Conservation (phyloP, 1,140 invertebrate species). For the Melitaea cinxia region DNA sequence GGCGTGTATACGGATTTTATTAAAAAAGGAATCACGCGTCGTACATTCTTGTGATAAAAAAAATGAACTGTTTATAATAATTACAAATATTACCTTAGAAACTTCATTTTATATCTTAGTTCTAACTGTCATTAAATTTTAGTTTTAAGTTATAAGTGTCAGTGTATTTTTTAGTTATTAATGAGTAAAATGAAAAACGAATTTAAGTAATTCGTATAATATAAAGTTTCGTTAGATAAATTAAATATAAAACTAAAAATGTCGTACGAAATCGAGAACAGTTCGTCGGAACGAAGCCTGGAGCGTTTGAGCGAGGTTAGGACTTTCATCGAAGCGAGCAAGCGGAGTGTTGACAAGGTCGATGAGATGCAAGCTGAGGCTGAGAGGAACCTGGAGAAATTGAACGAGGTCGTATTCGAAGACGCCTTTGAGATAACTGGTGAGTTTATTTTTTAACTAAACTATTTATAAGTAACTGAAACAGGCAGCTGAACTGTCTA, state of each 20-base stretch:
- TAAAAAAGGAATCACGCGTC: neutral
- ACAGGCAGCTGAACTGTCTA: too few relatives aligned
- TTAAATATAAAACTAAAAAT: too few relatives aligned
- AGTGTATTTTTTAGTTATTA: too few relatives aligned
- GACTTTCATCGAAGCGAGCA: slow-evolving; percentile 33
- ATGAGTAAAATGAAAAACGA: too few relatives aligned
- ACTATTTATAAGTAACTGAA: too few relatives aligned
- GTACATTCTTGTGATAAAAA: neutral
- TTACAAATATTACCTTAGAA: neutral
- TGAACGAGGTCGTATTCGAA: slow-evolving; percentile 60
- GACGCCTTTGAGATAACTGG: slow-evolving; percentile 69
- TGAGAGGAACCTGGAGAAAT: slow-evolving; percentile 44
- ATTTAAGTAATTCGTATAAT: too few relatives aligned
- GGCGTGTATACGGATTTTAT: neutral
- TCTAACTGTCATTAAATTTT: too few relatives aligned
- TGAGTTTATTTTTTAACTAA: slow-evolving; percentile 34
- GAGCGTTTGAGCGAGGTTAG: slow-evolving; percentile 35
- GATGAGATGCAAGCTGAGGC: slow-evolving; percentile 26
- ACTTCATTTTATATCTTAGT: too few relatives aligned
- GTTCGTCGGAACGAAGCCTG: slow-evolving; percentile 30
- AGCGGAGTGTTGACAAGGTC: slow-evolving; percentile 20
- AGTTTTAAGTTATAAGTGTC: too few relatives aligned
- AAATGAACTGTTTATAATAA: neutral
- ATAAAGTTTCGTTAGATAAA: too few relatives aligned
- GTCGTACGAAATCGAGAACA: slow-evolving; percentile 29